Evolutionary conservation across 2,113 vertebrate genomes (phyloP).

Genomic region (Plecotus auritus): DNA sequence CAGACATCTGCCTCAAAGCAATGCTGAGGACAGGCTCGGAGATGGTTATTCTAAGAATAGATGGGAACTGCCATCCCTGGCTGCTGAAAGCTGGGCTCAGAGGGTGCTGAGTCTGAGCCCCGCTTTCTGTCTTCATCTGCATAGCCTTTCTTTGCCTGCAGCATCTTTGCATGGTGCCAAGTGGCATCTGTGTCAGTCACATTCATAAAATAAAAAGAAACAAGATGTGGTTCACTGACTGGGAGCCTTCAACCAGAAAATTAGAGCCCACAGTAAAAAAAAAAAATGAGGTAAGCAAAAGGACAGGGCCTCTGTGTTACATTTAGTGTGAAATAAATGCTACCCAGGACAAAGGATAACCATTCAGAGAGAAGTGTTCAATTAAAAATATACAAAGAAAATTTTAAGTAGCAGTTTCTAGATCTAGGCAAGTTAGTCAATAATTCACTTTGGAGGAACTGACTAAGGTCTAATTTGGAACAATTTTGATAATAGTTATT

Average conservation of each 20-base stretch:
- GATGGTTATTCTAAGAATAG: neutral
- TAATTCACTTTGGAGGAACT: slow-evolving; percentile 8
- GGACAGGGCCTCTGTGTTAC: neutral
- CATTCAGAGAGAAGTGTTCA: neutral
- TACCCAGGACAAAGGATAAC: neutral
- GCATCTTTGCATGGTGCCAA: neutral
- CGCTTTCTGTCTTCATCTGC: neutral
- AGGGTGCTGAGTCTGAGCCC: neutral
- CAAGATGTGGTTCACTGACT: slow-evolving; percentile 25
- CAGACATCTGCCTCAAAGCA: neutral
- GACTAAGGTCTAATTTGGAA: neutral
- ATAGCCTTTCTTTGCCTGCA: neutral
- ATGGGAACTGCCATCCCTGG: neutral
- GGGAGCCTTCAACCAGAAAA: slow-evolving; percentile 40
- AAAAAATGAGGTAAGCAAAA: slow-evolving; percentile 1
- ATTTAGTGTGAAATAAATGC: neutral
- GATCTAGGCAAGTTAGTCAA: neutral
- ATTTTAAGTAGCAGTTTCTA: neutral
- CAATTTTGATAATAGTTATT: neutral
- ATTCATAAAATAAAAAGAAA: slow-evolving; percentile 9
- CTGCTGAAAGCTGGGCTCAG: neutral
- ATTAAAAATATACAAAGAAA: neutral
- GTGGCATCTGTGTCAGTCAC: neutral
- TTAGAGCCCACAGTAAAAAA: slow-evolving; percentile 27
- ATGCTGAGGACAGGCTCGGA: neutral